Percentiles rank a stretch among this genome's conserved stretches.
phyloP scores from a whole-genome alignment of 2,797 vertebrate genomes.

The Cyclopterus lumpus region DNA sequence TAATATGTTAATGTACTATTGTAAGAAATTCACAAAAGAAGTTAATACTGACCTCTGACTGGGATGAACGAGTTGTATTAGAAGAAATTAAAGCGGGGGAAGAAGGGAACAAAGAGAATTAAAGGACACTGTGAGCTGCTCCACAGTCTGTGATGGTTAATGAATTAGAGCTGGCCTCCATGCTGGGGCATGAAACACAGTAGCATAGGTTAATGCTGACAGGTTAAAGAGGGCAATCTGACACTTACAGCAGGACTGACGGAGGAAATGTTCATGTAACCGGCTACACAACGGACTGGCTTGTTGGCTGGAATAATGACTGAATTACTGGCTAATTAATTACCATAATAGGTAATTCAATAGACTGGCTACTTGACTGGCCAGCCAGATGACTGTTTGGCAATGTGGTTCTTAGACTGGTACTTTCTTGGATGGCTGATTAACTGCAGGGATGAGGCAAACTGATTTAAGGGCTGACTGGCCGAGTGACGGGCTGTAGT shows the following conservation, averaged over 20 bases:
- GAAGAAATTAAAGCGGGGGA: slow-evolving; percentile 33
- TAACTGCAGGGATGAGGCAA: slow-evolving; percentile 5
- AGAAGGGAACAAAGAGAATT: slow-evolving; percentile 28
- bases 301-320: slow-evolving; percentile 19
- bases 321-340: slow-evolving; percentile 2
- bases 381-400: slow-evolving; percentile 11
- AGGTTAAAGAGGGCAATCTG: slow-evolving; percentile 26
- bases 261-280: slow-evolving; percentile 4
- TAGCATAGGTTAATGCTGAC: slow-evolving; percentile 61
- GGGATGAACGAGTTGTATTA: slow-evolving; percentile 44
- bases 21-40: slow-evolving; percentile 44
- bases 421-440: slow-evolving; percentile 8
- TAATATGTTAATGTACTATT: slow-evolving; percentile 48
- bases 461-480: slow-evolving; percentile 27
- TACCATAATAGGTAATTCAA: slow-evolving; percentile 12
- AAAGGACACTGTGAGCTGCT: slow-evolving; percentile 43
- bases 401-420: slow-evolving; percentile 10
- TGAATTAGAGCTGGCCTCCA: slow-evolving; percentile 57
- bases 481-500: background rate
- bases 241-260: slow-evolving; percentile 4
- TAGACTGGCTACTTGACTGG: slow-evolving; percentile 12
- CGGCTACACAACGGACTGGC: background rate
- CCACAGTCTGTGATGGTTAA: slow-evolving; percentile 43
- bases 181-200: slow-evolving; percentile 68
- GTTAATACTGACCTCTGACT: slow-evolving; percentile 62